Percentiles rank a stretch among this genome's conserved stretches.
These are phyloP conservation scores for Eristalis intricaria DNA, from an alignment of 2,888 invertebrate species.

Conservation along the genomic window DNA sequence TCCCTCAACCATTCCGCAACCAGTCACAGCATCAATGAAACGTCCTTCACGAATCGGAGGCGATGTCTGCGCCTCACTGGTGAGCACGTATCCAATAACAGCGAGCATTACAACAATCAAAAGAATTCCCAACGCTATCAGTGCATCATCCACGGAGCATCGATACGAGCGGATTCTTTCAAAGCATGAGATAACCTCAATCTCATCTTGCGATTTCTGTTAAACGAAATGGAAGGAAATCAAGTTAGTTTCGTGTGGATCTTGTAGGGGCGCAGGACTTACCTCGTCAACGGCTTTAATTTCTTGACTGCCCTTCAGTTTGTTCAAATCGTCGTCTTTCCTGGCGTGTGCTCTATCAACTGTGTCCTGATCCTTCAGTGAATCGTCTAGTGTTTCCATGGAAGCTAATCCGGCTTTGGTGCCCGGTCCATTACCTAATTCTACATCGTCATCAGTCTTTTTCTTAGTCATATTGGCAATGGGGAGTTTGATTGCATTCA, in stretches of 20 bases:
- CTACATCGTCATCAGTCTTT: constrained; percentile 81
- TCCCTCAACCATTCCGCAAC: constrained; percentile 91
- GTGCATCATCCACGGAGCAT: constrained; percentile 85
- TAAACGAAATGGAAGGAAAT: constrained; percentile 32
- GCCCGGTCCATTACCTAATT: constrained; percentile 82
- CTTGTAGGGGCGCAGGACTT: constrained; percentile 22
- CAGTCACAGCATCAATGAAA: constrained; percentile 87
- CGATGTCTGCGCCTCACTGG: constrained; percentile 83
- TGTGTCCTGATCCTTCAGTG: constrained; percentile 85
- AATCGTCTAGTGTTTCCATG: constrained; percentile 91
- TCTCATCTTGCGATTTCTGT: constrained; percentile 77
- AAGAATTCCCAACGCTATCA: constrained; percentile 83
- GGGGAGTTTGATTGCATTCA: constrained; percentile 85
- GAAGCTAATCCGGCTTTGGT: constrained; percentile 89
- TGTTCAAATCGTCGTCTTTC: constrained; percentile 87
- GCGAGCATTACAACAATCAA: constrained; percentile 85
- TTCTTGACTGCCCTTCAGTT: constrained; percentile 82
- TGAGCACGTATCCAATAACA: constrained; percentile 85
- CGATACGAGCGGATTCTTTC: constrained; percentile 86
- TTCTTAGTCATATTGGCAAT: constrained; percentile 84
- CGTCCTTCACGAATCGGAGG: constrained; percentile 88
- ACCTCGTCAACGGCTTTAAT: constrained; percentile 81
- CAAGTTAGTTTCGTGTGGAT: background rate
- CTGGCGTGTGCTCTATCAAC: constrained; percentile 81
- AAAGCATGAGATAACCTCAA: constrained; percentile 81